Conservation (phyloP, 2,113 vertebrate genomes). For the Sylvietta virens region DNA sequence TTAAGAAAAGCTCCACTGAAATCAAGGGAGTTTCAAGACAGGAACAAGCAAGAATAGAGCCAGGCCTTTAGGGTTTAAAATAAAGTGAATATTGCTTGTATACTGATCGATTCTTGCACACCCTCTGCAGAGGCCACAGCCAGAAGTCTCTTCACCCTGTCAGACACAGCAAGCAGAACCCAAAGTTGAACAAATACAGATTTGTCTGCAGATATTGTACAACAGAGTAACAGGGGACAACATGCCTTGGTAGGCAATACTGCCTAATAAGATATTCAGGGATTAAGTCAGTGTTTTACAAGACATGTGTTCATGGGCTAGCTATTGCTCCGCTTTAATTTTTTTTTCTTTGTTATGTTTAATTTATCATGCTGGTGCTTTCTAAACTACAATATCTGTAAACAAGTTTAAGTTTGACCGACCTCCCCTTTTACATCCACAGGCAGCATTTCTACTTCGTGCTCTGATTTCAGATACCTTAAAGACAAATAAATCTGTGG, state of each 20-base stretch:
- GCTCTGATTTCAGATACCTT: constrained; percentile 71
- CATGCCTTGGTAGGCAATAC: constrained; percentile 38
- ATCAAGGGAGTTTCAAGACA: constrained; percentile 7
- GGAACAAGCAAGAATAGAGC: not conserved
- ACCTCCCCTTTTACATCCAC: constrained; percentile 60
- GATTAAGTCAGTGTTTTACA: constrained; percentile 67
- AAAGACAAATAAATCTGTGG: constrained; percentile 62
- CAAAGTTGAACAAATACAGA: not conserved
- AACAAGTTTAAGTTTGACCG: constrained; percentile 73
- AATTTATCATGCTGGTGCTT: constrained; percentile 75
- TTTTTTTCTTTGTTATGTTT: constrained; percentile 71
- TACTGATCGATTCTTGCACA: not conserved
- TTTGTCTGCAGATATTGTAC: not conserved
- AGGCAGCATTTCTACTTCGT: constrained; percentile 51
- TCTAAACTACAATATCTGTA: constrained; percentile 74
- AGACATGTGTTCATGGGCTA: constrained; percentile 66
- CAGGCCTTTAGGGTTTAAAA: not conserved
- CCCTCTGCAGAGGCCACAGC: not conserved
- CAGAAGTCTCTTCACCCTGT: not conserved
- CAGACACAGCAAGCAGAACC: not conserved
- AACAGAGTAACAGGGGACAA: constrained; percentile 21
- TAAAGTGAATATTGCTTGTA: not conserved
- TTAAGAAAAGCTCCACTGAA: constrained; percentile 40
- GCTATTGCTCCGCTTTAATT: constrained; percentile 64
- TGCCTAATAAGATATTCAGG: constrained; percentile 73